Base-by-base conservation (phyloP, 2,888 invertebrate genomes). In the Caenorhabditis becei region DNA sequence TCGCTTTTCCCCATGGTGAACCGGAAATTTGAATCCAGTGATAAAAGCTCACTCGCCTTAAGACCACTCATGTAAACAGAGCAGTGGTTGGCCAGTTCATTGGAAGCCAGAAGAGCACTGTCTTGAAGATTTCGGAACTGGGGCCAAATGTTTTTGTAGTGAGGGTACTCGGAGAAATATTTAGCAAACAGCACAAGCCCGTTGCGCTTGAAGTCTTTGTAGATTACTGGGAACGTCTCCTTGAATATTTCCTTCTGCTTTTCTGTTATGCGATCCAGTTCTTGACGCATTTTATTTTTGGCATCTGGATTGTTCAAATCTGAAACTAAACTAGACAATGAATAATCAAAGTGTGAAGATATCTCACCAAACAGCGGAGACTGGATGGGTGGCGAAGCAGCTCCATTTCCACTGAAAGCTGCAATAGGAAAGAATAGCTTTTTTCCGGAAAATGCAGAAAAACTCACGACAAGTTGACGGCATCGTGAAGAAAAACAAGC, bases 121-220 rank as follows among this genome's bases (percentile, higher is more conserved):
- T 88, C 88, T 23, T 86, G 86, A 11, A 88, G 81, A 20, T 65
- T 82, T 20, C 86, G 86, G 63, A 88, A 88, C 65, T 87, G 87
- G 0, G 87, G 87, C 88, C 88, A 88, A 23, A 88, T 86, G 74
- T 86, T 83, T 65, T 88, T 88, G 80, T 88, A 88, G 35, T 87
- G 83, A 1, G 88, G 88, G 65, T 80, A 83, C 62, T 88, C 87
- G 56, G 87, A 83, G 62, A 88, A 88, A 63, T 87, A 83, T 53
- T 86, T 88, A 0, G 82, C 80, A 44, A 85, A 85, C 14, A 85
- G 54, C 24, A 82, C 80, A n/a, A 85, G 72, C 24, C 80, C 79
- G 61, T 85, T 81, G 11, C 59, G 72, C 54, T 53, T 67, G 44
- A 37, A 71, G 14, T 77, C 75, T 14, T 72, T 63, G 53, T 62